Evolutionary conservation across 2,797 vertebrate genomes (phyloP).

Genomic region (Siniperca undulata): DNA sequence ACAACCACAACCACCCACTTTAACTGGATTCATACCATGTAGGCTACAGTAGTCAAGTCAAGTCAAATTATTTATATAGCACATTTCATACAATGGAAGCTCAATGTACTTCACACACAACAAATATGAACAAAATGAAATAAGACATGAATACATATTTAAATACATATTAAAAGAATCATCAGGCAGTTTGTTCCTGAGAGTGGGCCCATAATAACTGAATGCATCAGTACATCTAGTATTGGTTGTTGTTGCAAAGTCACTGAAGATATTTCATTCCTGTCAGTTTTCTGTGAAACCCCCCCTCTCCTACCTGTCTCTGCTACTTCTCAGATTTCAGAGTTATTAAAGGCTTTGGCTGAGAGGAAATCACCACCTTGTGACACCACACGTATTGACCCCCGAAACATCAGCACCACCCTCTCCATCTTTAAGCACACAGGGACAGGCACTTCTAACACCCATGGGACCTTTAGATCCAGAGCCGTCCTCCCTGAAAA

Average conservation of each 20-base stretch:
- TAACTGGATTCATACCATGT: not conserved
- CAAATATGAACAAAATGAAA: too few species aligned
- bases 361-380: slow-evolving; percentile 12
- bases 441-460: not conserved
- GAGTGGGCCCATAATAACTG: too few species aligned
- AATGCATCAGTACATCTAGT: too few species aligned
- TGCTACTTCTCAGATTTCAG: slow-evolving; percentile 33
- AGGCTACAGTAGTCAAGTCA: too few species aligned
- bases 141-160: too few species aligned
- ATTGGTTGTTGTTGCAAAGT: not conserved
- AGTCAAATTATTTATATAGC: too few species aligned
- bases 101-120: too few species aligned
- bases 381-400: not conserved
- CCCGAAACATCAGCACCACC: slow-evolving; percentile 18
- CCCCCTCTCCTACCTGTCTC: not conserved
- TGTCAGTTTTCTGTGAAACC: not conserved
- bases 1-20: not conserved
- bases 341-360: slow-evolving; percentile 50
- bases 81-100: too few species aligned
- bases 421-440: slow-evolving; percentile 13
- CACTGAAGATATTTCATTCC: not conserved
- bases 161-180: too few species aligned
- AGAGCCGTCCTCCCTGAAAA: slow-evolving; percentile 36
- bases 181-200: too few species aligned
- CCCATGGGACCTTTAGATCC: slow-evolving; percentile 9